A percentile compares a stretch with the other conserved stretches of the same genome.
Evolutionary conservation across 1,140 invertebrate species (phyloP).

Genomic region (Drosophila varians): DNA sequence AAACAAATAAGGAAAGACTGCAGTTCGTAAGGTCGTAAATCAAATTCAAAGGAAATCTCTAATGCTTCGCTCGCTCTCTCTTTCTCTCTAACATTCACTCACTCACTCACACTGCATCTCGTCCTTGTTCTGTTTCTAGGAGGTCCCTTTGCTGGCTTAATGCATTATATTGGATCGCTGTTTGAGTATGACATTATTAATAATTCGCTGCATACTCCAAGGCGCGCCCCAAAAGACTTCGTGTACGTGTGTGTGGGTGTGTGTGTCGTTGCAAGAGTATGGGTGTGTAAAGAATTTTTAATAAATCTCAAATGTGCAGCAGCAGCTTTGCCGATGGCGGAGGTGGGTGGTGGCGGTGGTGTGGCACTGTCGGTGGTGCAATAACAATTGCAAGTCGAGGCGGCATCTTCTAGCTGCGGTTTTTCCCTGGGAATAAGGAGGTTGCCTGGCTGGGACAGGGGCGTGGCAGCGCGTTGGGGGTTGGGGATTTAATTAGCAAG

Average conservation of each 20-base stretch:
- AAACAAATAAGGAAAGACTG: constrained; percentile 8
- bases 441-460: not conserved
- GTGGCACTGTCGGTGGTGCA: constrained; percentile 26
- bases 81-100: constrained; percentile 10
- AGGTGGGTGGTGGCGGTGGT: constrained; percentile 8
- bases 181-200: constrained; percentile 82
- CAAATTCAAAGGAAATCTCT: constrained; percentile 54
- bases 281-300: constrained; percentile 79
- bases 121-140: constrained; percentile 33
- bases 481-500: constrained; percentile 81
- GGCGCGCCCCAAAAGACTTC: constrained; percentile 45
- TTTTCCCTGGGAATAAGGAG: not conserved
- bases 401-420: constrained; percentile 62
- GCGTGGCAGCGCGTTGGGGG: constrained; percentile 33
- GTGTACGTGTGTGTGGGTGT: constrained; percentile 20
- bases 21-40: constrained; percentile 37
- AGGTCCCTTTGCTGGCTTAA: constrained; percentile 55
- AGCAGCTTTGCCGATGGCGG: constrained; percentile 16
- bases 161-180: constrained; percentile 78
- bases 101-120: not conserved
- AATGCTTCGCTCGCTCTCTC: constrained; percentile 26
- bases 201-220: constrained; percentile 78
- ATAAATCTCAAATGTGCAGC: constrained; percentile 83
- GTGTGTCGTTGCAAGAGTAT: constrained; percentile 19
- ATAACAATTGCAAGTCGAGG: constrained; percentile 66